These are phyloP conservation scores for Scaeva pyrastri DNA, from an alignment of 2,888 invertebrate genomes.

Conservation along the genomic window DNA sequence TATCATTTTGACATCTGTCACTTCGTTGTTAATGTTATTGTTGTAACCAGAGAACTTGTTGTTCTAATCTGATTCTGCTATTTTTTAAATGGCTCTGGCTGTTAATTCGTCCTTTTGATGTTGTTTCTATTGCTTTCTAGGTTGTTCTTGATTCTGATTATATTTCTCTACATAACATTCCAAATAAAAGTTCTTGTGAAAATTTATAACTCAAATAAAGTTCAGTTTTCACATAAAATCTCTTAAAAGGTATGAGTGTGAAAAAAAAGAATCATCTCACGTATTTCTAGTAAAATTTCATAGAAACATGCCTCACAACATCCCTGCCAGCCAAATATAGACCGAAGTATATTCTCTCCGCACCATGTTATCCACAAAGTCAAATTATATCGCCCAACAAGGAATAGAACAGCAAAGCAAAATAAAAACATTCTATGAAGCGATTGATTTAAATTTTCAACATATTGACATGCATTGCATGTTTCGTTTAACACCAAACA, in stretches of 20 bases:
- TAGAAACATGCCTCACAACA: constrained; percentile 14
- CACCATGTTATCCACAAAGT: constrained; percentile 21
- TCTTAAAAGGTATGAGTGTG: constrained; percentile 19
- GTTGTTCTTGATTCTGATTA: no score
- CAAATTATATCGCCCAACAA: background rate
- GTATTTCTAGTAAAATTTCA: constrained; percentile 58
- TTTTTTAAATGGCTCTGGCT: no score
- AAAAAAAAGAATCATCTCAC: constrained; percentile 46
- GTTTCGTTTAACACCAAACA: constrained; percentile 68
- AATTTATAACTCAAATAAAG: constrained; percentile 5
- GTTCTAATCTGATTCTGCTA: no score
- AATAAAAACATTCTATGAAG: constrained; percentile 52
- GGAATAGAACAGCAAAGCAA: constrained; percentile 1
- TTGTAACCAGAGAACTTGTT: no score
- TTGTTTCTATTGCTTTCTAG: no score
- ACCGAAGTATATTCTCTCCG: constrained; percentile 17
- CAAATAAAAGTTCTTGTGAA: no score
- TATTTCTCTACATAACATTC: no score
- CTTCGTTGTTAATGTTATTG: no score
- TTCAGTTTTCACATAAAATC: constrained; percentile 28
- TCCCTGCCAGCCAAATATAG: constrained; percentile 46
- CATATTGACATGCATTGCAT: constrained; percentile 74
- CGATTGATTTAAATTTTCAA: constrained; percentile 74
- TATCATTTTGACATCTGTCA: no score
- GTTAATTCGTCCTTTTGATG: no score